Conservation (phyloP, 1,140 invertebrate genomes). For the Ostrea edulis region DNA sequence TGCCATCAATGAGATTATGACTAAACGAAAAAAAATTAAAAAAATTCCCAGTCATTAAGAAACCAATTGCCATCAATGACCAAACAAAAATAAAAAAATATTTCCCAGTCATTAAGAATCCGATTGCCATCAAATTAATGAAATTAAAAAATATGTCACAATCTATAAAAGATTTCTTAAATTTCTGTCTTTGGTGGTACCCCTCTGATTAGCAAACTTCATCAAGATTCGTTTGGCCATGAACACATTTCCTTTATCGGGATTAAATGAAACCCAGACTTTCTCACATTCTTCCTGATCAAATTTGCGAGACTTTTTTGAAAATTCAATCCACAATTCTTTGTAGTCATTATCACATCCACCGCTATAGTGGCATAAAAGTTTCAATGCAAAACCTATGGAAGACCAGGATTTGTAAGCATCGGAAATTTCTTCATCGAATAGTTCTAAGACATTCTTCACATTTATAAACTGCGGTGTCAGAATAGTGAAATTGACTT, state of each 20-base stretch:
- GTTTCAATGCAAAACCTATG: not conserved
- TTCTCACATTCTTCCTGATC: not conserved
- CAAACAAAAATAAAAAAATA: too few species aligned
- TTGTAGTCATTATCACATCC: not conserved
- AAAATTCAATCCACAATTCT: constrained; percentile 4
- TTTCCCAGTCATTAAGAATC: too few species aligned
- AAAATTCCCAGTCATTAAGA: too few species aligned
- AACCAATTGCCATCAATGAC: too few species aligned
- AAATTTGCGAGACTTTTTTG: not conserved
- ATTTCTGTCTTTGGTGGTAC: not conserved
- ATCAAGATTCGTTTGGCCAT: not conserved
- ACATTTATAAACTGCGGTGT: not conserved
- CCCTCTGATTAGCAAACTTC: not conserved
- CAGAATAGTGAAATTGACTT: not conserved
- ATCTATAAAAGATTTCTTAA: not conserved
- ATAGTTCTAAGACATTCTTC: not conserved
- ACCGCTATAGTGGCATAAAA: not conserved
- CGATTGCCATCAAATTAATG: too few species aligned
- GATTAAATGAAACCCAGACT: not conserved
- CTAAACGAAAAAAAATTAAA: too few species aligned
- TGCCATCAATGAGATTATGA: too few species aligned
- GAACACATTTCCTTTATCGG: not conserved
- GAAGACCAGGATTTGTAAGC: constrained; percentile 11
- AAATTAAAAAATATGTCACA: too few species aligned
- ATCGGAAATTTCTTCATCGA: not conserved